Evolutionary conservation across 2,797 vertebrate genomes (phyloP), one percentile per base, ranked within the genome.

Genomic region (Pyrrhura leucotis): DNA sequence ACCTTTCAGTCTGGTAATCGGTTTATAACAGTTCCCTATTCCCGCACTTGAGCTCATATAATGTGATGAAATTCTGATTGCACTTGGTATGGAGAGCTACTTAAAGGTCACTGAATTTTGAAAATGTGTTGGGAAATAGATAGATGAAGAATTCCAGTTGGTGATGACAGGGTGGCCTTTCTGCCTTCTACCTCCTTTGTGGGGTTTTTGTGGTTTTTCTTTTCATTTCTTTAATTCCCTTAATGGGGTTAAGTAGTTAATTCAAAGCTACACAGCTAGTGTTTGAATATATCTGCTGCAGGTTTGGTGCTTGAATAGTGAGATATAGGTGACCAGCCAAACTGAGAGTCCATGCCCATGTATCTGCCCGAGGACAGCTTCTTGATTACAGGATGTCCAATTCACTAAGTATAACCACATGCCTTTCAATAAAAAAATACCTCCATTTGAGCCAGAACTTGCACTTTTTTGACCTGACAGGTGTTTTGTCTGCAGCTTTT

Each of bases 21-120:
- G 65, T 91, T 91, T 88, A 33, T 54, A 73, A 17, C 88, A 76
- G 80, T 76, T 93, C 80, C 74, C 77, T 84, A 56, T 97, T 95
- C 91, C 93, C 14, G 14, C 76, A 91, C 35, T 95, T 35, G 31
- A 79, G 71, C 35, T 94, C 66, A 31, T 71, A 66, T 85, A 92
- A 53, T 22, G n/a, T 93, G 94, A 92, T 88, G 76, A 96, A 96
- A 92, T 86, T 29, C n/a, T 63, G 62, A 45, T 72, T 93, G 53
- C 68, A 79, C 95, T 72, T 76, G 68, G 21, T 68, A 81, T 69
- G 63, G 59, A 80, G 83, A 97, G 89, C 71, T 94, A 31, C 42
- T 74, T 93, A 79, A 96, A 96, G 77, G 83, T 94, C 83, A 77
- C 9, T 29, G 25, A 40, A 44, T 58, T 90, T 93, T 91, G 59